Percentiles rank a stretch among this genome's conserved stretches.
Evolutionary conservation across 1,140 invertebrate genomes (phyloP).

Genomic region (Drosophila seguyi): DNA sequence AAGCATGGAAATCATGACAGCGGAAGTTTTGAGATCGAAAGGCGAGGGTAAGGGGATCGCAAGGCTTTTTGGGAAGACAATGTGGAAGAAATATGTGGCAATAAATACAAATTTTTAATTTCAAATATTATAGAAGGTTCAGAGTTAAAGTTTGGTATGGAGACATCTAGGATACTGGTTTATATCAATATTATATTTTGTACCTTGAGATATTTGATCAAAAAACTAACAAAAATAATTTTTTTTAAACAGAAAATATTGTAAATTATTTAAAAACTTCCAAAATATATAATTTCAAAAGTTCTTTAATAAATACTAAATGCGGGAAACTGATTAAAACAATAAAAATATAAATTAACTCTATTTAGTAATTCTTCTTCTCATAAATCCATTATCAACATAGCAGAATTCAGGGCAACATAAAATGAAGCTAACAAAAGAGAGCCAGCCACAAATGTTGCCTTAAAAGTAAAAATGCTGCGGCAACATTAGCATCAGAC

Average conservation of each 20-base stretch:
- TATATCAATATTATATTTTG: background rate
- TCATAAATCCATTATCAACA: constrained; percentile 30
- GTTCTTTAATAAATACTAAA: too few relatives aligned
- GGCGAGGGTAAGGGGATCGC: background rate
- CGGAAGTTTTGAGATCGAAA: constrained; percentile 57
- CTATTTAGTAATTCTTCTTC: background rate
- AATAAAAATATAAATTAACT: too few relatives aligned
- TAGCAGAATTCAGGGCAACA: constrained; percentile 20
- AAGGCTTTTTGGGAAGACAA: background rate
- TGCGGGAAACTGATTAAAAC: too few relatives aligned
- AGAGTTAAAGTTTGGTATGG: background rate
- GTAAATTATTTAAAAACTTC: too few relatives aligned
- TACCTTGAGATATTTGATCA: too few relatives aligned
- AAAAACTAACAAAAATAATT: too few relatives aligned
- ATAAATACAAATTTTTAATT: background rate
- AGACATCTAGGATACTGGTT: background rate
- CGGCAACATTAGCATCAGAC: background rate
- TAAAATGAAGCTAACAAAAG: background rate
- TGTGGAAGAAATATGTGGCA: background rate
- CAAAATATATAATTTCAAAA: too few relatives aligned
- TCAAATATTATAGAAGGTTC: background rate
- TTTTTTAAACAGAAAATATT: too few relatives aligned
- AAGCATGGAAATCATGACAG: constrained; percentile 44
- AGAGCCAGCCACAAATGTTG: constrained; percentile 44
- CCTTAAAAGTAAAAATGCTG: background rate